phyloP scores from a whole-genome alignment of 2,888 invertebrate species.

The Leuctra nigra region DNA sequence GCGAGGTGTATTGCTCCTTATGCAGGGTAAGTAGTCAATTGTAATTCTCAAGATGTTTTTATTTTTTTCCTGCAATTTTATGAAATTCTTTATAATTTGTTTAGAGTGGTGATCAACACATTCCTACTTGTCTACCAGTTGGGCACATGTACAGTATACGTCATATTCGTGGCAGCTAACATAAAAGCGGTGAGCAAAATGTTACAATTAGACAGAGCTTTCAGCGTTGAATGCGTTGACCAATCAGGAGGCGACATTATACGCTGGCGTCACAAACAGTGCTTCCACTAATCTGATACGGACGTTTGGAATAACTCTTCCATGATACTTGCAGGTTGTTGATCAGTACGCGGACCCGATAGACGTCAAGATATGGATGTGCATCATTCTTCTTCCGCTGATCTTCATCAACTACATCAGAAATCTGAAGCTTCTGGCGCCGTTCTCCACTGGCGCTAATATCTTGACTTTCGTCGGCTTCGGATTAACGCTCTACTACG shows the following conservation, averaged over 20 bases:
- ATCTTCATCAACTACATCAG: slow-evolving; percentile 75
- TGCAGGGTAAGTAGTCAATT: slow-evolving; percentile 51
- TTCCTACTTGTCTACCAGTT: slow-evolving; percentile 84
- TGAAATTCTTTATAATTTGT: slow-evolving; percentile 36
- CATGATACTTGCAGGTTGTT: slow-evolving; percentile 36
- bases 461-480: slow-evolving; percentile 76
- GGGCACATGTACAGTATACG: slow-evolving; percentile 94
- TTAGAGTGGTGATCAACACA: slow-evolving; percentile 62
- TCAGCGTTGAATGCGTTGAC: too few relatives aligned
- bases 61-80: slow-evolving; percentile 12
- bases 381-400: slow-evolving; percentile 42
- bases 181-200: slow-evolving; percentile 58
- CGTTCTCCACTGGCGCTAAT: slow-evolving; percentile 86
- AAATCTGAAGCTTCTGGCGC: slow-evolving; percentile 80
- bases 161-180: slow-evolving; percentile 87
- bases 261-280: too few relatives aligned
- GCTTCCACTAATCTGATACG: too few relatives aligned
- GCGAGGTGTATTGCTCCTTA: slow-evolving; percentile 56
- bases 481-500: slow-evolving; percentile 76
- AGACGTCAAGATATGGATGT: slow-evolving; percentile 34
- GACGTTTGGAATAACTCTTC: too few relatives aligned
- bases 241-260: too few relatives aligned
- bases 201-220: too few relatives aligned
- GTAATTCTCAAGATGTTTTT: background rate
- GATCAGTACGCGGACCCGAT: slow-evolving; percentile 47